These are phyloP conservation scores for Aplysina aerophoba DNA, from an alignment of 37 sponge, comb jelly and placozoan genomes.

Conservation along the genomic window DNA sequence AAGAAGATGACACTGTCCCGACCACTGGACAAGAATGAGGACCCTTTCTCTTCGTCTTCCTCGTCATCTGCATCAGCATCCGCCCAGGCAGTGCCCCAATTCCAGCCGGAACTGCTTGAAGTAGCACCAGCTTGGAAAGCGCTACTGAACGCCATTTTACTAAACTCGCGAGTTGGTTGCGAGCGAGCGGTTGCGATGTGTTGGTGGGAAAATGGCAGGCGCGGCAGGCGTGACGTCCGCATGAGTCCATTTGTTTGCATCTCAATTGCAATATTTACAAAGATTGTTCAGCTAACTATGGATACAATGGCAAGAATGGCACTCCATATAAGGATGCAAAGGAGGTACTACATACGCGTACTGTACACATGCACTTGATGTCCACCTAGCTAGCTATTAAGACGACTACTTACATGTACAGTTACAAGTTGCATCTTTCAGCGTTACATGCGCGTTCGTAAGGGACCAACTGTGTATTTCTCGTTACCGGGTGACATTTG, in stretches of 20 bases:
- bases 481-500: not conserved
- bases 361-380: too few species aligned
- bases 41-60: not conserved
- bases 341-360: not conserved
- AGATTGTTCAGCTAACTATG: not conserved
- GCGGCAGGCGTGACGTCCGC: not conserved
- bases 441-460: too few species aligned
- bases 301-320: too few species aligned
- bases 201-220: constrained; percentile 1
- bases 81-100: constrained; percentile 40
- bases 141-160: constrained; percentile 19
- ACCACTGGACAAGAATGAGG: not conserved
- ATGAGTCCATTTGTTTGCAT: not conserved
- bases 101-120: constrained; percentile 40
- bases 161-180: not conserved
- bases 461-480: not conserved
- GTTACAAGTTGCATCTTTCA: too few species aligned
- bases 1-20: constrained; percentile 80
- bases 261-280: not conserved
- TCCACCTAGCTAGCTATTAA: too few species aligned
- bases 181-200: too few species aligned
- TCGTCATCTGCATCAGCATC: constrained; percentile 36
- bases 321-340: too few species aligned
- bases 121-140: not conserved
- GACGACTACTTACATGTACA: too few species aligned